These are phyloP conservation scores for Toxotes jaculatrix DNA, from an alignment of 2,113 vertebrate genomes.

Conservation along the genomic window DNA sequence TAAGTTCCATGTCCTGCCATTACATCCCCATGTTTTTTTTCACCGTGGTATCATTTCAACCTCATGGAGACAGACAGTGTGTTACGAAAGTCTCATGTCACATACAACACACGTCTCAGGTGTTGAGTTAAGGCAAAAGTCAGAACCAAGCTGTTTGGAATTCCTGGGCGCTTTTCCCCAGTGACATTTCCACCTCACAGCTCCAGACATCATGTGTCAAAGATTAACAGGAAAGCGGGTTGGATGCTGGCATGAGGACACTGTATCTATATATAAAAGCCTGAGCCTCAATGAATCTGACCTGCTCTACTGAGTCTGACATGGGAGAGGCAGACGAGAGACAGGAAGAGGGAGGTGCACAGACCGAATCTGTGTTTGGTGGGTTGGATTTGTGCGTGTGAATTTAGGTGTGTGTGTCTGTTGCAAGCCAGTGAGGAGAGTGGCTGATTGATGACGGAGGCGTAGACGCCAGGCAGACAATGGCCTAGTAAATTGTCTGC, in stretches of 20 bases:
- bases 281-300: slow-evolving; percentile 50
- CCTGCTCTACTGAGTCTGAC: slow-evolving; percentile 46
- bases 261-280: slow-evolving; percentile 60
- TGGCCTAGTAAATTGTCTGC: slow-evolving; percentile 80
- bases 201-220: slow-evolving; percentile 22
- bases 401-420: slow-evolving; percentile 28
- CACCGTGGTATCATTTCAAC: too few species aligned
- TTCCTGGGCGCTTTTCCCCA: slow-evolving; percentile 13
- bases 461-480: slow-evolving; percentile 81
- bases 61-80: not conserved
- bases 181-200: slow-evolving; percentile 6
- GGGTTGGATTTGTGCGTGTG: slow-evolving; percentile 44
- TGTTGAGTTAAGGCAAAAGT: not conserved
- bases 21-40: too few species aligned
- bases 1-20: too few species aligned
- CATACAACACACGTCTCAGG: not conserved
- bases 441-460: slow-evolving; percentile 70
- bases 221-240: not conserved
- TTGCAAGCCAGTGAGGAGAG: slow-evolving; percentile 70
- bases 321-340: slow-evolving; percentile 21
- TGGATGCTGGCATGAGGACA: slow-evolving; percentile 32
- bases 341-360: not conserved
- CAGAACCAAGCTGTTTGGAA: not conserved
- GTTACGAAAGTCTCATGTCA: not conserved
- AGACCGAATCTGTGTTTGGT: slow-evolving; percentile 16